These are phyloP conservation scores for Lutraria rhynchaena DNA, from an alignment of 1,140 invertebrate species.

Conservation along the genomic window DNA sequence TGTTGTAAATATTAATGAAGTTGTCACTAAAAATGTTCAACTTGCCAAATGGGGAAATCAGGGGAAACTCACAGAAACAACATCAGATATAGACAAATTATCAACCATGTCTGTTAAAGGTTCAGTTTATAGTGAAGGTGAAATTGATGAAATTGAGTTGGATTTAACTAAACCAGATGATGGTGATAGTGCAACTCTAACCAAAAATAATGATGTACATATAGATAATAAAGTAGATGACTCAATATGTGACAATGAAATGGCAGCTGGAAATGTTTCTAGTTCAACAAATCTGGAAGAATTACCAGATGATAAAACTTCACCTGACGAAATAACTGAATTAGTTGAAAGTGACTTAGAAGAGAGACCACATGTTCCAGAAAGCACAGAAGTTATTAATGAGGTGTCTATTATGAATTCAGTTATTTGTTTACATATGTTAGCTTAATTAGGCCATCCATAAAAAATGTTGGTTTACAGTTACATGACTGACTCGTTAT, in stretches of 20 bases:
- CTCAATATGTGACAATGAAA: not conserved
- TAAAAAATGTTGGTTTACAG: too few species aligned
- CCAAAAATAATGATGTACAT: not conserved
- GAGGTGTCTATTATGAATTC: too few species aligned
- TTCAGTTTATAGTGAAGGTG: slow-evolving; percentile 45
- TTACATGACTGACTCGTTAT: too few species aligned
- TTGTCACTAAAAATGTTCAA: too few species aligned
- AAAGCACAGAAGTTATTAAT: too few species aligned
- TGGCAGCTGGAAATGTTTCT: not conserved
- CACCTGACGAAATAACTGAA: not conserved
- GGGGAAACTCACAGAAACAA: not conserved
- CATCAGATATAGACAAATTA: slow-evolving; percentile 7
- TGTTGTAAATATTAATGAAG: too few species aligned
- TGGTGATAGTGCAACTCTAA: not conserved
- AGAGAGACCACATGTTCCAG: too few species aligned
- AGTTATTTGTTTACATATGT: too few species aligned
- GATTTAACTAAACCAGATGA: slow-evolving; percentile 2
- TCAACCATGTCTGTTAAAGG: slow-evolving; percentile 5
- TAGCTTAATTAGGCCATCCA: too few species aligned
- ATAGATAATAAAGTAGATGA: not conserved
- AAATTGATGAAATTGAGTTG: slow-evolving; percentile 37
- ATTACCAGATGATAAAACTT: not conserved
- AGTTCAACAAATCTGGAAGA: slow-evolving; percentile 7
- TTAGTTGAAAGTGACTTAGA: not conserved
- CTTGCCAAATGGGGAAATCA: too few species aligned